Percentiles rank a stretch among this genome's conserved stretches.
Conservation (phyloP, 2,888 invertebrate species). For the Drosophila pseudotakahashii region DNA sequence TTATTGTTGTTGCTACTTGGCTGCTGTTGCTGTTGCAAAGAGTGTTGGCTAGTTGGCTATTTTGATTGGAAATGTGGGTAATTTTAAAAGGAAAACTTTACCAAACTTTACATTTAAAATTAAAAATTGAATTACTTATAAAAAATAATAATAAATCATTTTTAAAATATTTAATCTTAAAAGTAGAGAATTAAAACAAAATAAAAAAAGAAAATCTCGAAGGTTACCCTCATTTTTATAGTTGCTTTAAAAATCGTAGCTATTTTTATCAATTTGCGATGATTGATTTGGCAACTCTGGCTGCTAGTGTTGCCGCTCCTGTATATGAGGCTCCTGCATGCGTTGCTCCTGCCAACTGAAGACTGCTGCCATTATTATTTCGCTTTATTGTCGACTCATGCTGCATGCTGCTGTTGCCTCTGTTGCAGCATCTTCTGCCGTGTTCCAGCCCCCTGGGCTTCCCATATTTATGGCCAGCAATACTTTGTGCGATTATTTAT, state of each 20-base stretch:
- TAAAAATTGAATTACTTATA: too few relatives aligned
- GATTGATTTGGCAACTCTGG: constrained; percentile 8
- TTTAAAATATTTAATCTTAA: too few relatives aligned
- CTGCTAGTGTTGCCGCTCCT: constrained; percentile 18
- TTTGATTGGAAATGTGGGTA: not conserved
- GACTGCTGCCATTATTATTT: constrained; percentile 64
- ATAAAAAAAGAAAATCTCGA: not conserved
- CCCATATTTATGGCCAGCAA: constrained; percentile 72
- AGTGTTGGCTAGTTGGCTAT: constrained; percentile 4
- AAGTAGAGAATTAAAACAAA: too few relatives aligned
- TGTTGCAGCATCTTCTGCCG: constrained; percentile 33
- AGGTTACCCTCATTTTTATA: not conserved
- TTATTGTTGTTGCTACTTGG: constrained; percentile 61
- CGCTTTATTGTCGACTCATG: constrained; percentile 59
- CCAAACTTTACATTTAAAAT: not conserved
- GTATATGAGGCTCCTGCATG: constrained; percentile 9
- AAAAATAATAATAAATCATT: not conserved
- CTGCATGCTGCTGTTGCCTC: constrained; percentile 46
- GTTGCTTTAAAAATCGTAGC: not conserved
- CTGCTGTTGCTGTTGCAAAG: not conserved
- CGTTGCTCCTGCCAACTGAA: constrained; percentile 2
- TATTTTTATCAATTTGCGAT: not conserved
- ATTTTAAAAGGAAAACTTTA: rapidly evolving
- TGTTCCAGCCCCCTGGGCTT: constrained; percentile 47
- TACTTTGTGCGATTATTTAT: constrained; percentile 79